Percentiles rank a stretch among this genome's conserved stretches.
phyloP scores from a whole-genome alignment of 1,140 invertebrate species.

The Pseudomyrmex sp. region DNA sequence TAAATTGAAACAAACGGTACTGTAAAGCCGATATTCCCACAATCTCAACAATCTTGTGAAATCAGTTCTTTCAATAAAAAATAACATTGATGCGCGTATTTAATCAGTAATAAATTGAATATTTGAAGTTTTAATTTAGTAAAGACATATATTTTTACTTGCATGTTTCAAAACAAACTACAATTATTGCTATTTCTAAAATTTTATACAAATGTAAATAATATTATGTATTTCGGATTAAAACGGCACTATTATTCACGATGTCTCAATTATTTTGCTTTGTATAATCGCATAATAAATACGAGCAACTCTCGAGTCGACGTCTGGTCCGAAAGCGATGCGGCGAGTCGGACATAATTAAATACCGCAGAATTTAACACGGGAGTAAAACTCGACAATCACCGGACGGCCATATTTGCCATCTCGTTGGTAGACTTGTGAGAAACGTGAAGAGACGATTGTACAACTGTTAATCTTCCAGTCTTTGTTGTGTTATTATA shows the following conservation, averaged over 20 bases:
- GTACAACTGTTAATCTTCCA: constrained; percentile 21
- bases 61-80: neutral
- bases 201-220: constrained; percentile 13
- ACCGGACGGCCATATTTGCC: neutral
- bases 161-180: neutral
- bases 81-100: neutral
- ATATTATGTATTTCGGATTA: neutral
- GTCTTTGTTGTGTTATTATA: neutral
- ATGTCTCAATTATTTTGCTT: constrained; percentile 49
- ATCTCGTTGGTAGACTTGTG: neutral
- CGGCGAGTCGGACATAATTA: constrained; percentile 43
- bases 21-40: neutral
- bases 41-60: neutral
- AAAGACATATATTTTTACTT: too few species aligned
- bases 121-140: too few species aligned
- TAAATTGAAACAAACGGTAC: neutral
- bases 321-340: constrained; percentile 45
- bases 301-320: constrained; percentile 35
- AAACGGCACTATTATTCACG: neutral
- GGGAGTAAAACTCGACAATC: constrained; percentile 25
- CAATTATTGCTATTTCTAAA: constrained; percentile 9
- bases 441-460: neutral
- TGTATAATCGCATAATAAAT: constrained; percentile 59
- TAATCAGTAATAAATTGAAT: too few species aligned
- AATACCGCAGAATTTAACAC: constrained; percentile 40